Evolutionary conservation across 1,140 invertebrate species (phyloP).

Genomic region (Anastrepha obliqua): DNA sequence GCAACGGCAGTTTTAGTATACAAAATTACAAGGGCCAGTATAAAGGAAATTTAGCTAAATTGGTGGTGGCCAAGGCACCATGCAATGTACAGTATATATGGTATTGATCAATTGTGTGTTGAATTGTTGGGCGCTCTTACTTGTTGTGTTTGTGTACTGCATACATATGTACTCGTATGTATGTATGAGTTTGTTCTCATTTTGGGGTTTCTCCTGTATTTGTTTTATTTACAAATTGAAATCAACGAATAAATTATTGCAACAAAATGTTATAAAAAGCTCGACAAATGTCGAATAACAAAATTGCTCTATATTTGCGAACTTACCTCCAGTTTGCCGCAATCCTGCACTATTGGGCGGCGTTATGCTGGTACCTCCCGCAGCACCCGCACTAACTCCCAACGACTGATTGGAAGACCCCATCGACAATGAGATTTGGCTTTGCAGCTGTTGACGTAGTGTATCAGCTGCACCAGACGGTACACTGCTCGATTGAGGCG

Average conservation of each 20-base stretch:
- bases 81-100: neutral
- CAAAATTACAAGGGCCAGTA: too few relatives aligned
- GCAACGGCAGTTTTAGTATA: neutral
- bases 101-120: neutral
- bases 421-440: constrained; percentile 55
- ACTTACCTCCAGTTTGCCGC: constrained; percentile 70
- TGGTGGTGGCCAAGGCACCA: neutral
- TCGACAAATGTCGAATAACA: neutral
- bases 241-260: neutral
- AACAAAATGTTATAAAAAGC: constrained; percentile 17
- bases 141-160: neutral
- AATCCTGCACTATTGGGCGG: constrained; percentile 71
- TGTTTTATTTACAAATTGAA: constrained; percentile 2
- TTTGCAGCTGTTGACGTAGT: constrained; percentile 53
- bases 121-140: neutral
- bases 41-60: too few relatives aligned
- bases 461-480: constrained; percentile 62
- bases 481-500: constrained; percentile 66
- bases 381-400: constrained; percentile 62
- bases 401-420: constrained; percentile 69
- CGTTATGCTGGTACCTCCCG: constrained; percentile 67
- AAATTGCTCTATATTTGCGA: neutral
- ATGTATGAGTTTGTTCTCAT: neutral
- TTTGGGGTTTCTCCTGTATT: neutral
- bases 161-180: neutral